phyloP scores from a whole-genome alignment of 2,888 invertebrate genomes.

The Creontiades dilutus region DNA sequence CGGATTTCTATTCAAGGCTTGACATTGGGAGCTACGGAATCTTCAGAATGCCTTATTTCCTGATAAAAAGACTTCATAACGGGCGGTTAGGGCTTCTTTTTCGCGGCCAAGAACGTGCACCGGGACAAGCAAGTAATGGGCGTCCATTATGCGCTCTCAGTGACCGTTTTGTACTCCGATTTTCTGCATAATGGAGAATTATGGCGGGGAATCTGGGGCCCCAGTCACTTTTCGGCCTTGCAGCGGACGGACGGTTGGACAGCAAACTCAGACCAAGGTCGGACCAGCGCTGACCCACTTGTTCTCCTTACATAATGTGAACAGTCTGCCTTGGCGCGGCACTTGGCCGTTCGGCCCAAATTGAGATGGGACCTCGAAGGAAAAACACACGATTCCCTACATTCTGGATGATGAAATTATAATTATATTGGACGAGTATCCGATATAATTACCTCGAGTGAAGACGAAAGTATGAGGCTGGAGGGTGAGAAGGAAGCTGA shows the following conservation, averaged over 20 bases:
- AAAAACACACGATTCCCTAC: too few relatives aligned
- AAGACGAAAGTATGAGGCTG: too few relatives aligned
- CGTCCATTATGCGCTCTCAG: background rate
- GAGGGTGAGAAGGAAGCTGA: too few relatives aligned
- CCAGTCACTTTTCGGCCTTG: conserved; percentile 13
- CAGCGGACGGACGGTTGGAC: conserved; percentile 3
- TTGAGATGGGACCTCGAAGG: too few relatives aligned
- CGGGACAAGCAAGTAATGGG: background rate
- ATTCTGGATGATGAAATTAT: too few relatives aligned
- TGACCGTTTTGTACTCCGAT: background rate
- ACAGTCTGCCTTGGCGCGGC: conserved; percentile 15
- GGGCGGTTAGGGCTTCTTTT: background rate
- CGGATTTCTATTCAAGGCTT: background rate
- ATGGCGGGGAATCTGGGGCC: background rate
- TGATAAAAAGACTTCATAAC: background rate
- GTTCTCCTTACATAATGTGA: conserved; percentile 10
- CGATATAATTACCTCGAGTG: too few relatives aligned
- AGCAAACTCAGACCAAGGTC: conserved; percentile 35
- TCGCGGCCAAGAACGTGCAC: conserved; percentile 19
- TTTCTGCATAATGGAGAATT: background rate
- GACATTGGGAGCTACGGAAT: background rate
- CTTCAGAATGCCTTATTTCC: conserved; percentile 2
- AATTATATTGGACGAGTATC: too few relatives aligned
- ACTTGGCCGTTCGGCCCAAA: background rate
- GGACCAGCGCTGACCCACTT: conserved; percentile 33